Base-by-base conservation (phyloP, 2,888 invertebrate species). In the Himalopsyche tibetana region DNA sequence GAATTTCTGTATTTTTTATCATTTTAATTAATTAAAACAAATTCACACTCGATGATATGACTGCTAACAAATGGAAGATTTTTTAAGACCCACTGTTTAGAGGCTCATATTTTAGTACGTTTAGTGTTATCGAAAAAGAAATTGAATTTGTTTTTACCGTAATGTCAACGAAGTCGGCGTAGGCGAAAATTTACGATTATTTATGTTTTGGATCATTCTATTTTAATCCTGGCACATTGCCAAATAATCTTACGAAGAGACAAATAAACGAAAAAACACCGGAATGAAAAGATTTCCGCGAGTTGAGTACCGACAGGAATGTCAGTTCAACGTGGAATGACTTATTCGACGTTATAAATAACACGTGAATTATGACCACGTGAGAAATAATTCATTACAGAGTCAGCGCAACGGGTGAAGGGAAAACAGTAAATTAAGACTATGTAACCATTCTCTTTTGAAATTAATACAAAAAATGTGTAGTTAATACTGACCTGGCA, bases 141-240 rank as follows among this genome's bases (percentile, higher is more conserved):
- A 74, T 74, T 74, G 28, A 74, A 74, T 12, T 74, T 36, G 74
- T 74, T 74, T 74, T 36, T 28, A 1, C n/a, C 19, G 74, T 74
- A 74, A 74, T 74, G 74, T 74, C 74, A 74, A 36, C 74, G 28
- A 38, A 74, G 38, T 36, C 74, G 15, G 5, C 74, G 74, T 74
- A 74, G 74, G 74, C 74, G 74, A 74, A 74, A 74, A 74, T 74
- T 74, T 74, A 74, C 38, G 74, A 74, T 74, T 74, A 74, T 74
- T 74, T 74, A 74, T 74, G 74, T 74, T 74, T 38, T 2, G 38
- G 74, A 28, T 74, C 36, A 9, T 28, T 74, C 74, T 74, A 74
- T 74, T 74, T 74, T 74, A 74, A 74, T 74, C 74, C 36, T 74
- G 74, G 74, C 36, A 36, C 5, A 36, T 12, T 74, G 74, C 74